Evolutionary conservation across 2,797 vertebrate genomes (phyloP), one percentile per base, ranked within the genome.

Genomic region (Varecia variegata): DNA sequence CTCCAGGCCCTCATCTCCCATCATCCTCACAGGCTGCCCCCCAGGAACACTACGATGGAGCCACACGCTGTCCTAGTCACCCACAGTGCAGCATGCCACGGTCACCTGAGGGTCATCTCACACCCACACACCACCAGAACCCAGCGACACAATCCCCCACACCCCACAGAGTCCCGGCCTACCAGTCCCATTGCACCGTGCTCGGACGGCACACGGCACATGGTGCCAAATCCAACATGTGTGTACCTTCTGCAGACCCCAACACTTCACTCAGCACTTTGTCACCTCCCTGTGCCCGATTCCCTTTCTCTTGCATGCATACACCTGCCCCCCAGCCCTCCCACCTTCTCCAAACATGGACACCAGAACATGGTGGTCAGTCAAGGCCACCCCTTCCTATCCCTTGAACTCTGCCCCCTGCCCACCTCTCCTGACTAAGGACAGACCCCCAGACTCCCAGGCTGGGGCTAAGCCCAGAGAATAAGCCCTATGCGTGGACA

Each of bases 231-330:
- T 35, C 65, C 27, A 13, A 43, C 6, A 9, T 5, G 4, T 0
- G 2, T 0, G 43, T 10, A 3, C 38, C n/a, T n/a, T 17, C 77
- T 0, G 2, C 3, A 2, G 17, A 21, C 68, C 65, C n/a, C 1
- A 3, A 20, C 47, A 10, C n/a, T 2, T 25, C 8, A 3, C 0
- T 0, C 0, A 3, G 30, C 40, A 1, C 1, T 0, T 4, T 2
- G 2, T 2, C 30, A 12, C 70, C 45, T 13, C 82, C 77, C 65
- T 5, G 0, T 7, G 11, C 40, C 14, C 0, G 38, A 54, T 52
- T 91, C 77, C 23, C 35, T 40, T 23, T 43, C 79, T 81, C 47
- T 47, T 50, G 5, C 1, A n/a, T 7, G 1, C 21, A 7, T 12
- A 5, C 50, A 50, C 81, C 93, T 65, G 35, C 2, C 17, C 38